Evolutionary conservation across 2,888 invertebrate species (phyloP).

Genomic region (Microdon myrmicae): DNA sequence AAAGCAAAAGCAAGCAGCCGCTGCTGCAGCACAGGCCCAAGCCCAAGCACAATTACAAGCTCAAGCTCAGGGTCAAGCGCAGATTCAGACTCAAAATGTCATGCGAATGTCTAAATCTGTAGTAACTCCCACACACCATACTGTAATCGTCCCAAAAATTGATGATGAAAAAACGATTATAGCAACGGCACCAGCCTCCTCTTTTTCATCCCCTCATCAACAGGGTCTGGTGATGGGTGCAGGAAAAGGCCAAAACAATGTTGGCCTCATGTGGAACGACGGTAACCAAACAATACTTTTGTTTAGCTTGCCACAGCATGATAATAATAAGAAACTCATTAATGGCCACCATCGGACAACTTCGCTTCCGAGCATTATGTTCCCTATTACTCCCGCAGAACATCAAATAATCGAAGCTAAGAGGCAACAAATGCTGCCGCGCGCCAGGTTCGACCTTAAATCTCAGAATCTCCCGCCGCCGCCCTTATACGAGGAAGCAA

Average conservation of each 20-base stretch:
- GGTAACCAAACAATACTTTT: slow-evolving; percentile 70
- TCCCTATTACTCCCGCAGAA: slow-evolving; percentile 61
- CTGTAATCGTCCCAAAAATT: slow-evolving; percentile 59
- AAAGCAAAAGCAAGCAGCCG: slow-evolving; percentile 66
- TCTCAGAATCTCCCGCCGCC: slow-evolving; percentile 69
- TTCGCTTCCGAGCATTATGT: slow-evolving; percentile 72
- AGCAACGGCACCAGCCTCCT: slow-evolving; percentile 38
- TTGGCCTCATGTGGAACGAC: slow-evolving; percentile 75
- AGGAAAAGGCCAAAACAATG: slow-evolving; percentile 68
- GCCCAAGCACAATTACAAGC: slow-evolving; percentile 69
- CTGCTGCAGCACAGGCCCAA: slow-evolving; percentile 61
- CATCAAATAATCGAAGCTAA: slow-evolving; percentile 56
- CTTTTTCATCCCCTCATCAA: slow-evolving; percentile 27
- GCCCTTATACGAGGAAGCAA: slow-evolving; percentile 79
- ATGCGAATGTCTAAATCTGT: slow-evolving; percentile 43
- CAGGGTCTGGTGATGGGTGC: slow-evolving; percentile 52
- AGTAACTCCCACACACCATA: slow-evolving; percentile 30
- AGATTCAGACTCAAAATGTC: slow-evolving; percentile 55
- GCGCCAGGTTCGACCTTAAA: slow-evolving; percentile 62
- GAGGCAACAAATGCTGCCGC: slow-evolving; percentile 46
- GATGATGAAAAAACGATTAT: slow-evolving; percentile 54
- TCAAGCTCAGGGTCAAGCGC: slow-evolving; percentile 62
- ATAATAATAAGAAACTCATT: slow-evolving; percentile 65
- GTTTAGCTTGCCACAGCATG: slow-evolving; percentile 68
- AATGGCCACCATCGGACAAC: slow-evolving; percentile 69